A percentile compares a stretch with the other conserved stretches of the same genome.
Conservation (phyloP, 2,888 invertebrate species). For the Diloba caeruleocephala region DNA sequence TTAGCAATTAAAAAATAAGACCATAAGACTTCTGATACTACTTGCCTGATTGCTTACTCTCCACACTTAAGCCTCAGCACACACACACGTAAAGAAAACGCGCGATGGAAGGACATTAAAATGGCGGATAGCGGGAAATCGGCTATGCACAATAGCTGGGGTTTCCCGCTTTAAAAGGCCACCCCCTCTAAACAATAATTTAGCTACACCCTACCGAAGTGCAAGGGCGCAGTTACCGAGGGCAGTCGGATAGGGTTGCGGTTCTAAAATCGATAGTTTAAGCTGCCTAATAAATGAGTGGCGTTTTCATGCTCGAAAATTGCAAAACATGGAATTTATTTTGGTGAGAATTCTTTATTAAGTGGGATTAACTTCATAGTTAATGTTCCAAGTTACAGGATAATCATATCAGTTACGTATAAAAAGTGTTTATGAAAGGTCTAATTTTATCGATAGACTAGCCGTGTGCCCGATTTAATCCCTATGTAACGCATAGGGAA, state of each 20-base stretch:
- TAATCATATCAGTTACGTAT: too few species aligned
- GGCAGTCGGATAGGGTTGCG: slow-evolving; percentile 71
- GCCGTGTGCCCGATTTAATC: too few species aligned
- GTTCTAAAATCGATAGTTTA: slow-evolving; percentile 60
- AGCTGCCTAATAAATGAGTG: slow-evolving; percentile 49
- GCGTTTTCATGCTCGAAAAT: slow-evolving; percentile 21
- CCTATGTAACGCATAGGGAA: too few species aligned
- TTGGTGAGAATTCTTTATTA: too few species aligned
- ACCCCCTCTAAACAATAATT: slow-evolving; percentile 87
- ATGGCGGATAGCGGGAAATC: slow-evolving; percentile 87
- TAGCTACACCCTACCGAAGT: slow-evolving; percentile 88
- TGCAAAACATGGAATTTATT: neutral
- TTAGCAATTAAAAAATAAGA: too few species aligned
- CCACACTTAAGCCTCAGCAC: slow-evolving; percentile 48
- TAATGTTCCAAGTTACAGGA: too few species aligned
- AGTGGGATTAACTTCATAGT: too few species aligned
- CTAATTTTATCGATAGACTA: too few species aligned
- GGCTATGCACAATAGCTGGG: slow-evolving; percentile 87
- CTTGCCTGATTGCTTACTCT: slow-evolving; percentile 5
- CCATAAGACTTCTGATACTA: too few species aligned
- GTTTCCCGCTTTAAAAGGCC: slow-evolving; percentile 88
- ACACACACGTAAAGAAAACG: slow-evolving; percentile 56
- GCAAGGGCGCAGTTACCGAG: slow-evolving; percentile 88
- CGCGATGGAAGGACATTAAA: slow-evolving; percentile 81
- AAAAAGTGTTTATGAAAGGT: too few species aligned